A percentile compares a stretch with the other conserved stretches of the same genome.
Evolutionary conservation across 2,797 vertebrate genomes (phyloP).

Genomic region (Pantherophis alleghaniensis): DNA sequence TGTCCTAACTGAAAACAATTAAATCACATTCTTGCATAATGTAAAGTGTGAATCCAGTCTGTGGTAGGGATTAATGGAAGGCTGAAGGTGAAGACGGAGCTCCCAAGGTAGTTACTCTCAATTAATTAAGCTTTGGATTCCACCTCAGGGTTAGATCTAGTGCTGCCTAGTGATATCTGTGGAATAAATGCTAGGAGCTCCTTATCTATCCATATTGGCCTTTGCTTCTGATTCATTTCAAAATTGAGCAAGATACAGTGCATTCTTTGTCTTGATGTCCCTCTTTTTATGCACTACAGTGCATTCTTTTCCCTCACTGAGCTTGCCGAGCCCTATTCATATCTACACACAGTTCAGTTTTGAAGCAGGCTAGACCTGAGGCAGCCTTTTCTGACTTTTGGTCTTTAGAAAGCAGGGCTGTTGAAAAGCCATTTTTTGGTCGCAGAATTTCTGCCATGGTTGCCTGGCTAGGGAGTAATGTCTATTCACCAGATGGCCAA

Average conservation of each 20-base stretch:
- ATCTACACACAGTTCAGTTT: neutral
- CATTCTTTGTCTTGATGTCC: neutral
- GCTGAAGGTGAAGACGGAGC: neutral
- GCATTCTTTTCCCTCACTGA: neutral
- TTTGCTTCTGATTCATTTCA: neutral
- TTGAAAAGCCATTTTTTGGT: neutral
- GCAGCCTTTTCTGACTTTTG: neutral
- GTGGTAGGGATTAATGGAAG: neutral
- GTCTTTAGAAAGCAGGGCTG: neutral
- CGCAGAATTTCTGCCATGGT: neutral
- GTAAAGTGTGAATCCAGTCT: neutral
- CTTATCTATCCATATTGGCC: neutral
- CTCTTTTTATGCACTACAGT: neutral
- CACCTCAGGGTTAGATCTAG: neutral
- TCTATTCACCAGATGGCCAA: neutral
- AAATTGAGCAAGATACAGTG: neutral
- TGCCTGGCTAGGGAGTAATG: neutral
- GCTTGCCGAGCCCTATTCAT: neutral
- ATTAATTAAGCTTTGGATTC: neutral
- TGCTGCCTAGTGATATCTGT: slow-evolving; percentile 2
- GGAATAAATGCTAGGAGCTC: neutral
- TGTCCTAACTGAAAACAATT: neutral
- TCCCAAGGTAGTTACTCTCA: neutral
- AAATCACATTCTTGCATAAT: neutral
- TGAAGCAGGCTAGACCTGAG: neutral